Evolutionary conservation across 2,113 vertebrate species (phyloP).

Genomic region (Ciconia boyciana): DNA sequence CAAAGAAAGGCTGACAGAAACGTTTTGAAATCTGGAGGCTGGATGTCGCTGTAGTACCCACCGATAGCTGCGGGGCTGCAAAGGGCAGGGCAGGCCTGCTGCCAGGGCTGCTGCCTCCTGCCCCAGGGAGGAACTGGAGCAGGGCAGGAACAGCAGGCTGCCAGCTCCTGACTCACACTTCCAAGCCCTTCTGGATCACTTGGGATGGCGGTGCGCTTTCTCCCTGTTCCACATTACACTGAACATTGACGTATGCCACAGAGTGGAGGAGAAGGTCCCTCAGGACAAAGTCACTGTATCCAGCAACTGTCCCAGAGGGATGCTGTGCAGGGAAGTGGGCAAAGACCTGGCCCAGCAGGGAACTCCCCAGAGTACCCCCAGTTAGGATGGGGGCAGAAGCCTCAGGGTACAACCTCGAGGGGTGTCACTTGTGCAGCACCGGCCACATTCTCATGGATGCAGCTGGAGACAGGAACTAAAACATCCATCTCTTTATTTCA

Average conservation of each 20-base stretch:
- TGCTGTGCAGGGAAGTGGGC: not conserved
- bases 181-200: not conserved
- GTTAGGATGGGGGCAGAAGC: not conserved
- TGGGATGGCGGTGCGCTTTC: not conserved
- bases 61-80: not conserved
- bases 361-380: not conserved
- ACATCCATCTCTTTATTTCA: constrained; percentile 68
- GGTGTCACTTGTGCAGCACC: not conserved
- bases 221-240: not conserved
- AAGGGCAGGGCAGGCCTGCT: not conserved
- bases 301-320: not conserved
- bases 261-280: not conserved
- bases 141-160: not conserved
- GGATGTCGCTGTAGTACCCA: not conserved
- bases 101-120: not conserved
- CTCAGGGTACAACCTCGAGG: not conserved
- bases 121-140: not conserved
- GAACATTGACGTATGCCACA: not conserved
- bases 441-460: rapidly evolving
- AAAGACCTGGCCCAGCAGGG: not conserved
- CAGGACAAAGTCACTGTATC: not conserved
- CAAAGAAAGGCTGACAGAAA: not conserved
- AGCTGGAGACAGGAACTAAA: constrained; percentile 21
- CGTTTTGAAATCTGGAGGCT: not conserved
- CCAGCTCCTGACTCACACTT: not conserved